Conservation (phyloP, 2,888 invertebrate species). For the Rambutsinella grinnellia region DNA sequence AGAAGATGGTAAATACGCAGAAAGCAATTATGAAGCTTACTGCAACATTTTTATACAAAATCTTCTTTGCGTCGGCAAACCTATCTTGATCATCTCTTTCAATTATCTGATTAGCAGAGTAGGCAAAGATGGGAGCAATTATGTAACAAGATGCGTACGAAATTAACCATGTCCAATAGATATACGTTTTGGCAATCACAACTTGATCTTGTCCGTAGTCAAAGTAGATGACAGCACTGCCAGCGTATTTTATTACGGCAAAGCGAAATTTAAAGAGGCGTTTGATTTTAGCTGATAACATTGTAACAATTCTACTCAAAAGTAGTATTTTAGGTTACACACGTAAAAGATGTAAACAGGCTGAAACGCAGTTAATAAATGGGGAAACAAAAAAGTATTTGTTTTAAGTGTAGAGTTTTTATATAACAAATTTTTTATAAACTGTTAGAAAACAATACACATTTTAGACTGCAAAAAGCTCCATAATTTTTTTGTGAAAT, state of each 20-base stretch:
- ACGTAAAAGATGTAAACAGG: too few relatives aligned
- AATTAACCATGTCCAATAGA: background rate
- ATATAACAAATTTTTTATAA: too few relatives aligned
- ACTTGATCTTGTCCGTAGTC: background rate
- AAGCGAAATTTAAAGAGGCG: background rate
- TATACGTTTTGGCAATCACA: background rate
- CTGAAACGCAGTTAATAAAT: too few relatives aligned
- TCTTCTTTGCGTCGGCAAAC: background rate
- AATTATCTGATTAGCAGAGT: too few relatives aligned
- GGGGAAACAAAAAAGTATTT: too few relatives aligned
- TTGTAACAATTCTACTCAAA: too few relatives aligned
- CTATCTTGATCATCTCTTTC: background rate
- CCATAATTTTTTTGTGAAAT: too few relatives aligned
- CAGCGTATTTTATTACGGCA: background rate
- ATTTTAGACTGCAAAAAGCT: too few relatives aligned
- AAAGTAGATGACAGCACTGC: background rate
- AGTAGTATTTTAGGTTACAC: too few relatives aligned
- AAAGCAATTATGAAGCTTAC: conserved; percentile 4
- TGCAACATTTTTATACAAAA: background rate
- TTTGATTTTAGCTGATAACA: too few relatives aligned
- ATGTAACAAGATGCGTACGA: background rate
- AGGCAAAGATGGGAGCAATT: background rate
- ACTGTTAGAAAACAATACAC: too few relatives aligned
- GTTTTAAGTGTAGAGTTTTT: too few relatives aligned
- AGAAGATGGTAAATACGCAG: background rate